These are phyloP conservation scores for Brachypalpus laphriformis DNA, from an alignment of 2,888 invertebrate species.

Conservation along the genomic window DNA sequence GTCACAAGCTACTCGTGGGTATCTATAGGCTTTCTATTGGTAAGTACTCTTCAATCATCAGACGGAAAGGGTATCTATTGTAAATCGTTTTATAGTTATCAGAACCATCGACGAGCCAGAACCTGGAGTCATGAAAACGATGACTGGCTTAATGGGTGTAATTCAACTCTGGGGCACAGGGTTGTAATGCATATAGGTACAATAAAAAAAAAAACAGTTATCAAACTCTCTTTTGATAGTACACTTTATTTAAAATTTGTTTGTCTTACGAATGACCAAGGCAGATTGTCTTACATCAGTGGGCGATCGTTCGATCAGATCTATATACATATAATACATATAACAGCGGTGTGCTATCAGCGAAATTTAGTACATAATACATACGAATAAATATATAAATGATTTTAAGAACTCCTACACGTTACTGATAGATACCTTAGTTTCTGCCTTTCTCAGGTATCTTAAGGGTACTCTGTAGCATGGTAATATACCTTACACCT, in stretches of 20 bases:
- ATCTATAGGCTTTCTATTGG: conserved; percentile 95
- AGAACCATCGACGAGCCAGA: conserved; percentile 77
- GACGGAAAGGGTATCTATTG: not conserved
- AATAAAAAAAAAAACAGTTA: too few relatives aligned
- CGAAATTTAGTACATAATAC: too few relatives aligned
- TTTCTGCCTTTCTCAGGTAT: not conserved
- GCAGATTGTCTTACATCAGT: too few relatives aligned
- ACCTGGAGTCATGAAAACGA: conserved; percentile 77
- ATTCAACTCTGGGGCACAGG: conserved; percentile 11
- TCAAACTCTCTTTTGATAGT: too few relatives aligned
- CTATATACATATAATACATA: too few relatives aligned
- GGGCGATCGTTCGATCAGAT: too few relatives aligned
- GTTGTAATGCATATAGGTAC: not conserved
- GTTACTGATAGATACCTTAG: too few relatives aligned
- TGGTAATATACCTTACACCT: conserved; percentile 77
- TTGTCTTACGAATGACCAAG: too few relatives aligned
- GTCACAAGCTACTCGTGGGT: conserved; percentile 87
- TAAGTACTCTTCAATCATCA: conserved; percentile 27
- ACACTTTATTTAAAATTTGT: too few relatives aligned
- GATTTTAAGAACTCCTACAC: too few relatives aligned
- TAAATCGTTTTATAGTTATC: conserved; percentile 26
- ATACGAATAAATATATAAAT: too few relatives aligned
- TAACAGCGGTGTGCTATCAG: too few relatives aligned
- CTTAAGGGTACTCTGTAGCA: not conserved
- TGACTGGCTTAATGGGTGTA: conserved; percentile 78